A percentile compares a stretch with the other conserved stretches of the same genome.
Evolutionary conservation across 2,888 invertebrate genomes (phyloP).

Genomic region (Artemia sinica): DNA sequence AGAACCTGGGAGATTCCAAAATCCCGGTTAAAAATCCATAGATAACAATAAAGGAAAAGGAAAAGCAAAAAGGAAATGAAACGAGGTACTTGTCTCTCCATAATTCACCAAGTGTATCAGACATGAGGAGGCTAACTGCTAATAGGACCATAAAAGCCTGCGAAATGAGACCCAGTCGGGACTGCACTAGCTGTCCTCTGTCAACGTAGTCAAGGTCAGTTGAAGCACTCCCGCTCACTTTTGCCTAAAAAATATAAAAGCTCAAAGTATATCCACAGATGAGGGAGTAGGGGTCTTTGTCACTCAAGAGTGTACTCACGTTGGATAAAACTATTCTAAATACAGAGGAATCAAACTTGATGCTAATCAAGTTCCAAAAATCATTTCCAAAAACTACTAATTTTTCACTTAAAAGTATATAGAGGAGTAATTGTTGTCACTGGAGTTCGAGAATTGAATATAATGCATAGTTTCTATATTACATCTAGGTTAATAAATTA

Average conservation of each 20-base stretch:
- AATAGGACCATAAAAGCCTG: constrained; percentile 80
- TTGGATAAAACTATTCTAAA: background rate
- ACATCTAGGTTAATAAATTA: too few relatives aligned
- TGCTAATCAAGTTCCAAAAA: background rate
- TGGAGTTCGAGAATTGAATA: background rate
- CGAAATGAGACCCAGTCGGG: constrained; percentile 65
- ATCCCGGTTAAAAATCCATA: too few relatives aligned
- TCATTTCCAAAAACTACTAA: background rate
- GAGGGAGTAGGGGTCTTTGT: background rate
- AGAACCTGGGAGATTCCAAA: too few relatives aligned
- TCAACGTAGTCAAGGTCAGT: constrained; percentile 34
- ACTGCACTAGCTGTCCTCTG: constrained; percentile 74
- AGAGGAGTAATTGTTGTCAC: background rate
- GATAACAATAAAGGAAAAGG: too few relatives aligned
- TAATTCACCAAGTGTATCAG: constrained; percentile 74
- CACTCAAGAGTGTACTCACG: background rate
- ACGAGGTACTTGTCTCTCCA: constrained; percentile 71
- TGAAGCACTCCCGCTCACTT: background rate
- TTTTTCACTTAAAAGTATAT: background rate
- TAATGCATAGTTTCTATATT: too few relatives aligned
- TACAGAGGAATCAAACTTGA: background rate
- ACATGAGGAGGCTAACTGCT: constrained; percentile 70
- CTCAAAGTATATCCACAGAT: background rate
- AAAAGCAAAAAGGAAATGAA: too few relatives aligned
- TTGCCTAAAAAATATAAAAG: background rate